phyloP scores from a whole-genome alignment of 2,113 vertebrate species.

The Choloepus hoffmanni region DNA sequence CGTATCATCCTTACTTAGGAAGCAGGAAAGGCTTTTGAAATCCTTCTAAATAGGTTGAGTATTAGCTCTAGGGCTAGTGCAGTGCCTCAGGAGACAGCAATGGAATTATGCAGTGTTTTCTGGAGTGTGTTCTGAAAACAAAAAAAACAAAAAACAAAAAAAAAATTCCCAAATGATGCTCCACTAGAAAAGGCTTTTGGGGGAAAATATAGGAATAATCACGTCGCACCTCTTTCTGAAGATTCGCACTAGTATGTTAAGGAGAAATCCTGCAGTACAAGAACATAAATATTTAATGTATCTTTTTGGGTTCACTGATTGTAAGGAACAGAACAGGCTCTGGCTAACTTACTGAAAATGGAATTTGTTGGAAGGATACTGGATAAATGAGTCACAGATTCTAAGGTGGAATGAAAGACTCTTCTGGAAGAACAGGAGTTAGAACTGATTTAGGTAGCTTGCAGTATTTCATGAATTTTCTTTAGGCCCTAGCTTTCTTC shows the following conservation, averaged over 20 bases:
- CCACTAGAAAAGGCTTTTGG: not conserved
- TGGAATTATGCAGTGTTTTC: not conserved
- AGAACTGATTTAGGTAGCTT: not conserved
- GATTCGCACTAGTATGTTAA: conserved; percentile 5
- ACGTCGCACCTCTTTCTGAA: not conserved
- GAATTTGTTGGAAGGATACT: not conserved
- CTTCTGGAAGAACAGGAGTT: not conserved
- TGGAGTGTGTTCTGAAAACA: not conserved
- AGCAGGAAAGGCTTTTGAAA: not conserved
- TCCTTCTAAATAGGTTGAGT: not conserved
- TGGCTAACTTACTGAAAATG: not conserved
- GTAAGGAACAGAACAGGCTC: not conserved
- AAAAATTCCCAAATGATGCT: not conserved
- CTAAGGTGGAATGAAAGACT: not conserved
- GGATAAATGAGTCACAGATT: not conserved
- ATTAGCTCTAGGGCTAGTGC: conserved; percentile 12
- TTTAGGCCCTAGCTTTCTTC: not conserved
- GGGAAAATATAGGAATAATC: not conserved
- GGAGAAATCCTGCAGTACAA: not conserved
- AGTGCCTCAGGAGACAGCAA: not conserved
- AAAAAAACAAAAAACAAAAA: not conserved
- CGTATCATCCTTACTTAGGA: not conserved
- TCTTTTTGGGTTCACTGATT: not conserved
- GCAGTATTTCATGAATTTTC: not conserved
- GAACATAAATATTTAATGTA: not conserved